Evolutionary conservation across 2,888 invertebrate species (phyloP).

Genomic region (Willowsia nigromaculata): DNA sequence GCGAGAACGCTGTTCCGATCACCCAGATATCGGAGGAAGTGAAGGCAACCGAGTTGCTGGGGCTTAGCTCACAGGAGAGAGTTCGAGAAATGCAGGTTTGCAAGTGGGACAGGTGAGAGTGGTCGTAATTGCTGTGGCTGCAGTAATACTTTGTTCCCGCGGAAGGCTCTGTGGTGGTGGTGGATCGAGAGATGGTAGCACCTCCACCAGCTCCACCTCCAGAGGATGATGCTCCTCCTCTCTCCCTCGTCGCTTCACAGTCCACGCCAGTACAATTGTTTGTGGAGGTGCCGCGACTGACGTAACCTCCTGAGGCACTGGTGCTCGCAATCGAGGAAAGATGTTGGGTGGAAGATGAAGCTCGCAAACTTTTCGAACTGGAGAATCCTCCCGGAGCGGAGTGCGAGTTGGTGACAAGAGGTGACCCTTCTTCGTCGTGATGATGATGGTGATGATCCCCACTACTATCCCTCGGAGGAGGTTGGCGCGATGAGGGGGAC

Average conservation of each 20-base stretch:
- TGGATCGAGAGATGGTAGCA: not conserved
- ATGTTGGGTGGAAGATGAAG: slow-evolving; percentile 69
- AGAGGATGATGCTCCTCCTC: no score
- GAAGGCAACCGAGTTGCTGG: slow-evolving; percentile 78
- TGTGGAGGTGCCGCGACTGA: slow-evolving; percentile 63
- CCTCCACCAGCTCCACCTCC: slow-evolving; percentile 1
- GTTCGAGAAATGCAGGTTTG: slow-evolving; percentile 78
- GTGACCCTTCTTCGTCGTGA: slow-evolving; percentile 30
- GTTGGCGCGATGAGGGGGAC: slow-evolving; percentile 35
- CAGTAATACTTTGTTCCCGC: slow-evolving; percentile 78
- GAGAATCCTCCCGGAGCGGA: slow-evolving; percentile 53
- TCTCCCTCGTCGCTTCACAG: not conserved
- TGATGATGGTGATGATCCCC: slow-evolving; percentile 8
- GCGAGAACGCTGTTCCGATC: slow-evolving; percentile 78
- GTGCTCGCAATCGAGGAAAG: slow-evolving; percentile 59
- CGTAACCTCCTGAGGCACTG: slow-evolving; percentile 54
- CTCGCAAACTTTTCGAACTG: slow-evolving; percentile 60
- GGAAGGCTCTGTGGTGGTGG: slow-evolving; percentile 69
- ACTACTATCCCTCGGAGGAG: not conserved
- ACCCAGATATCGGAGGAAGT: slow-evolving; percentile 78
- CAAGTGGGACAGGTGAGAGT: slow-evolving; percentile 78
- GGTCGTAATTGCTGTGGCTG: slow-evolving; percentile 78
- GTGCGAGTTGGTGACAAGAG: slow-evolving; percentile 62
- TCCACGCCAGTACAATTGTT: slow-evolving; percentile 57
- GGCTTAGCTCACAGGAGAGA: slow-evolving; percentile 78